Evolutionary conservation across 2,113 vertebrate genomes (phyloP), one percentile per base, ranked within the genome.

Genomic region (Platichthys flesus): DNA sequence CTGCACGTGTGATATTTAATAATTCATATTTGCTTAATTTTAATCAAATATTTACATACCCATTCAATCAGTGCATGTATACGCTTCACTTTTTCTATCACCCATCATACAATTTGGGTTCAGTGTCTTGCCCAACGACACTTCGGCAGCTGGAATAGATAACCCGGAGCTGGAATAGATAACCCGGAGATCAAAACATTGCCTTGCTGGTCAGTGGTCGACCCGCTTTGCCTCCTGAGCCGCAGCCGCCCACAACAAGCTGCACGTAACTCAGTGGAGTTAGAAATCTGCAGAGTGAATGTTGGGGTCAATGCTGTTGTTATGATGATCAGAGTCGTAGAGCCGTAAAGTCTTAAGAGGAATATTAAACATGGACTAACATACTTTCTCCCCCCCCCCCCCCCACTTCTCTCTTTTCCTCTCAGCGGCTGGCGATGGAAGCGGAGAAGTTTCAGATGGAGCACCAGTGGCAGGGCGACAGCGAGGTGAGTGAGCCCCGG

Each of bases 361-460:
- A 66, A 68, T 31, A 28, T 59, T 28, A 35, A 74, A 60, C n/a
- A 52, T n/a, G 47, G 2, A n/a, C 26, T 77, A 26, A 85, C 58
- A 7, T 47, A 2, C 26, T 31, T 7, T 20, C 18, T 52, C 14
- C 20, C 15, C 13, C 64, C 14, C 20, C 15, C 13, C 64, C 9
- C 1, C 51, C 14, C 23, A 23, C 23, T 1, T 23, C 23, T 18
- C 62, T n/a, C 81, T 8, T 69, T 5, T 74, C 21, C 91, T 89
- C 89, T 42, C 89, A 99, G 97, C 95, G 88, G 24, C 93, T 99
- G 24, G 97, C 95, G 24, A 72, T 78, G 67, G 93, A 95, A 83
- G 97, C 97, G 9, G 97, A 98, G 77, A 91, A 82, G 21, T 93
- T 96, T 58, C 97, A 99, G 87, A 93, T 89, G 71, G 91, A 93